Percentiles rank a stretch among this genome's conserved stretches.
Conservation (phyloP, 64 coral and sea anemone genomes). For the Montipora efflorescens region DNA sequence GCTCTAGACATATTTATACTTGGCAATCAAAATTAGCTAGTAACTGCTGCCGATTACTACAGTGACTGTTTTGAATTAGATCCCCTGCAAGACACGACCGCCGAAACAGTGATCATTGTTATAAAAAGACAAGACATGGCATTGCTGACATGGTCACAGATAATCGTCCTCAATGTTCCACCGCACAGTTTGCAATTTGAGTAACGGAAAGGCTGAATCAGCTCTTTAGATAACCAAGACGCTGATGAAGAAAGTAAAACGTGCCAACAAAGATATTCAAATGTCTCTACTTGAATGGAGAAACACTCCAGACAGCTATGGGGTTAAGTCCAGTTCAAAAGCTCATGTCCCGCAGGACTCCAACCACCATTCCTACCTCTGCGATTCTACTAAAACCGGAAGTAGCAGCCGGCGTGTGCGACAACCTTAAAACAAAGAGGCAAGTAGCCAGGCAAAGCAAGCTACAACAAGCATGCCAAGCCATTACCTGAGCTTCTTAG, state of each 20-base stretch:
- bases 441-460: not conserved
- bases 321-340: not conserved
- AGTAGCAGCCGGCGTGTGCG: not conserved
- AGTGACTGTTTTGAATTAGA: conserved; percentile 29
- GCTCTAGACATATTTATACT: not conserved
- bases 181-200: conserved; percentile 11
- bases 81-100: conserved; percentile 1
- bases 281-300: not conserved
- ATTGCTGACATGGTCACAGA: conserved; percentile 31
- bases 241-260: not conserved
- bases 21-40: not conserved
- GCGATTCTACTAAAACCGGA: too few relatives aligned
- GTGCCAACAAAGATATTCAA: not conserved
- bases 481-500: not conserved
- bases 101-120: conserved; percentile 8
- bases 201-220: conserved; percentile 16
- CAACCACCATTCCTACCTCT: conserved; percentile 6
- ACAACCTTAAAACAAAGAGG: conserved; percentile 32
- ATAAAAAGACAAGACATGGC: not conserved
- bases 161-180: conserved; percentile 19
- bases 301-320: not conserved
- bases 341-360: not conserved
- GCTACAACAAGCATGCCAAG: not conserved
- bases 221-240: not conserved
- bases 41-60: not conserved